A percentile compares a stretch with the other conserved stretches of the same genome.
Conservation (phyloP, 2,113 vertebrate genomes). For the Zosterops hypoxanthus region DNA sequence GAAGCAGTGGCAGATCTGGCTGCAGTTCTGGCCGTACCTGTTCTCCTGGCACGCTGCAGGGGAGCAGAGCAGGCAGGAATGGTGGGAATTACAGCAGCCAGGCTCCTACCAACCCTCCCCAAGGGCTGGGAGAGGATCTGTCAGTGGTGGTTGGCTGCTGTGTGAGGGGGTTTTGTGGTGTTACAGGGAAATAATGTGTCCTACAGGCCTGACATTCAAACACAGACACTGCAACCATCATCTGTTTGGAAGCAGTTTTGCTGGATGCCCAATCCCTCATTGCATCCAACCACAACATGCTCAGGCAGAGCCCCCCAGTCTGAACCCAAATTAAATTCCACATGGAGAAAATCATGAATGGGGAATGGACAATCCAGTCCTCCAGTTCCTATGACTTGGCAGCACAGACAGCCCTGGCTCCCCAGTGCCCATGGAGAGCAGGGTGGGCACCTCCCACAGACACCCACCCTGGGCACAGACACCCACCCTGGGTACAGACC, state of each 20-base stretch:
- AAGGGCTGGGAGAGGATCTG: neutral
- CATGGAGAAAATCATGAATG: neutral
- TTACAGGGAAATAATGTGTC: neutral
- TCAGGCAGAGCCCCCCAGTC: neutral
- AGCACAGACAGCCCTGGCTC: neutral
- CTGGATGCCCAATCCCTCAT: neutral
- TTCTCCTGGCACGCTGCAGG: constrained; percentile 79
- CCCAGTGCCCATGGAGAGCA: accelerated
- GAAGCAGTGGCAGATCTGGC: constrained; percentile 81
- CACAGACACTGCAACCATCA: accelerated
- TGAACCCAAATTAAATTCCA: neutral
- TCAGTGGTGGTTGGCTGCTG: accelerated
- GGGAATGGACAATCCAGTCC: neutral
- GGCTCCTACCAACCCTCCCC: neutral
- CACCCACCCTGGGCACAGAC: constrained; percentile 77
- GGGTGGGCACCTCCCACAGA: neutral
- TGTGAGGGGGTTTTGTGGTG: neutral
- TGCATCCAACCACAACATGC: accelerated
- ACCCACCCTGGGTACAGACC: constrained; percentile 76
- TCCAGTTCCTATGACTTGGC: accelerated
- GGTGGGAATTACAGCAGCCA: neutral
- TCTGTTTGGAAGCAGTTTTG: neutral
- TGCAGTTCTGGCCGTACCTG: constrained; percentile 84
- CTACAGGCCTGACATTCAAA: neutral
- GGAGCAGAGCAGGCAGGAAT: neutral